Evolutionary conservation across 2,797 vertebrate genomes (phyloP), one percentile per base, ranked within the genome.

Genomic region (Vespertilio murinus): DNA sequence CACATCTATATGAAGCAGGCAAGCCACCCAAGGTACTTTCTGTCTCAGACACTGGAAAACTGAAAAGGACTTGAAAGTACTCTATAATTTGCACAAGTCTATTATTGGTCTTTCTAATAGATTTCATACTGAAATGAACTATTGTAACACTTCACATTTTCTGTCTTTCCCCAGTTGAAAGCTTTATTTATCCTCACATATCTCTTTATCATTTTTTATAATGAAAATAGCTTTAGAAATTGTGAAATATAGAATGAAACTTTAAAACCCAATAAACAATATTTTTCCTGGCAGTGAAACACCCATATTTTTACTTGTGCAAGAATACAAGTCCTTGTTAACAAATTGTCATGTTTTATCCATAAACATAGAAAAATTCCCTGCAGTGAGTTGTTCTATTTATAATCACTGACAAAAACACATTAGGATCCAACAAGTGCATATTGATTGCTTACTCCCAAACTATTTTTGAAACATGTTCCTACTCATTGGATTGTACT

Each of bases 391-490:
- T 95, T 88, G n/a, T 78, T 90, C 71, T 97, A 77, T 96, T 91
- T 96, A 82, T 82, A 90, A 93, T 90, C 40, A 87, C 87, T 96
- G 80, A 93, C 69, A 93, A 86, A 96, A 96, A 90, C 56, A 92
- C 88, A 92, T 96, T 95, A 96, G 73, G 65, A 87, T 94, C 61
- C 86, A 95, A 88, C 75, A 94, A 95, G 75, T 91, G 77, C 90
- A 94, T 96, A 93, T 95, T 96, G 93, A 96, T 95, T 93, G 56
- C 67, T 97, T 54, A 81, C 59, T 94, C 74, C 79, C 77, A 92
- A 85, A 93, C 74, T 90, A 38, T 90, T 96, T 96, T 90, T 97
- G 94, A 96, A 94, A 87, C 96, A 83, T 77, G 65, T 94, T 97
- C 47, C 81, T 96, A 35, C 86, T 59, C 10, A 17, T 91, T 95